Evolutionary conservation across 1,140 invertebrate genomes (phyloP).

Genomic region (Megathymus violae): DNA sequence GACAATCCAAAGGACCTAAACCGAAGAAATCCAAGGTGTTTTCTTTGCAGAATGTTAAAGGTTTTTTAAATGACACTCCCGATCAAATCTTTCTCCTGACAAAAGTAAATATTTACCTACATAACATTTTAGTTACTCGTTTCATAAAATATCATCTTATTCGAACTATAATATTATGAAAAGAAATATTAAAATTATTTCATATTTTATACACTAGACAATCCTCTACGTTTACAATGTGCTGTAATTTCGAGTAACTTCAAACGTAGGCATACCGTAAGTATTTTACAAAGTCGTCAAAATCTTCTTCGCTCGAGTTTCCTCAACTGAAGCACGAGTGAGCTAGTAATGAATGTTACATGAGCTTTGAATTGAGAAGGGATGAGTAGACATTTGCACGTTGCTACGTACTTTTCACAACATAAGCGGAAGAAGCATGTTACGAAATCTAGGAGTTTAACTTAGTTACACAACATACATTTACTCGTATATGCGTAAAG

Average conservation of each 20-base stretch:
- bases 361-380: slow-evolving; percentile 24
- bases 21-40: no score
- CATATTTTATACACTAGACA: no score
- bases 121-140: no score
- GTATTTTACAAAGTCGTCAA: slow-evolving; percentile 21
- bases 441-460: slow-evolving; percentile 3
- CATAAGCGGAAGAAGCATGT: background rate
- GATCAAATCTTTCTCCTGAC: no score
- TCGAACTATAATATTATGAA: no score
- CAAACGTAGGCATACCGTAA: background rate
- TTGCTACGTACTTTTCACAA: slow-evolving; percentile 1
- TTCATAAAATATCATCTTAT: no score
- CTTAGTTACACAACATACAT: background rate
- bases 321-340: slow-evolving; percentile 16
- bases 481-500: no score
- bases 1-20: no score
- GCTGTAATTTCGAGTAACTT: background rate
- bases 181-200: no score
- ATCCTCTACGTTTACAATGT: background rate
- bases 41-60: no score
- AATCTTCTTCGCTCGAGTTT: slow-evolving; percentile 15
- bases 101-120: no score
- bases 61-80: no score
- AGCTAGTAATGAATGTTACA: slow-evolving; percentile 25
- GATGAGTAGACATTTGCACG: slow-evolving; percentile 19